A percentile compares a stretch with the other conserved stretches of the same genome.
Conservation (phyloP, 2,888 invertebrate species). For the Exocentrus adspersus region DNA sequence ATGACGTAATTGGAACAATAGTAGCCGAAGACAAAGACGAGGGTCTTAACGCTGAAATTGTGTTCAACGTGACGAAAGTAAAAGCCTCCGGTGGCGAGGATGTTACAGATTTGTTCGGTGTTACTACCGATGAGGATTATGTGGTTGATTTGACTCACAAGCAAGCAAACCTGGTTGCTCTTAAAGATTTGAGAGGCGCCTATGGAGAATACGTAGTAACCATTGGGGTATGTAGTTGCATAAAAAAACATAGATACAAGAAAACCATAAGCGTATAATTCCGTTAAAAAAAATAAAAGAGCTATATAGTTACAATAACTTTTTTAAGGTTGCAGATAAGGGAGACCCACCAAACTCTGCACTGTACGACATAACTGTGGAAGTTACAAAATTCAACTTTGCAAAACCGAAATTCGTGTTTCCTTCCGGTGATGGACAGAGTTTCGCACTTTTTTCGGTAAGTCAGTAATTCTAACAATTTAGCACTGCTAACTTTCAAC, state of each 20-base stretch:
- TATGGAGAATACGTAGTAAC: conserved; percentile 69
- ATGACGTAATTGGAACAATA: conserved; percentile 42
- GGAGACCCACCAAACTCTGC: conserved; percentile 63
- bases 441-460: conserved; percentile 64
- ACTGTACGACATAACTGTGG: conserved; percentile 56
- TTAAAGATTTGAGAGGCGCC: conserved; percentile 64
- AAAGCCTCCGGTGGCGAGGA: conserved; percentile 65
- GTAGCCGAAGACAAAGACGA: conserved; percentile 44
- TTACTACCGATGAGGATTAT: conserved; percentile 38
- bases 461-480: conserved; percentile 29
- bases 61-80: conserved; percentile 55
- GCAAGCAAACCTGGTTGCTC: conserved; percentile 63
- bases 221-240: conserved; percentile 66
- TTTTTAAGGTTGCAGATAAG: conserved; percentile 67
- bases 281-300: too few species aligned
- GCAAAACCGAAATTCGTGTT: conserved; percentile 67
- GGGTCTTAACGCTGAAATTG: conserved; percentile 43
- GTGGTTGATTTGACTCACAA: conserved; percentile 51
- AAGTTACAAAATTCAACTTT: conserved; percentile 68
- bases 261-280: too few species aligned
- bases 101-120: conserved; percentile 46
- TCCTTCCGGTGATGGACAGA: conserved; percentile 61
- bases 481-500: conserved; percentile 35
- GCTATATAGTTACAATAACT: too few species aligned
- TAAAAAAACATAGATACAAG: too few species aligned